Percentiles rank a stretch among this genome's conserved stretches.
These are phyloP conservation scores for Orgyia antiqua DNA, from an alignment of 2,888 invertebrate species.

Conservation along the genomic window DNA sequence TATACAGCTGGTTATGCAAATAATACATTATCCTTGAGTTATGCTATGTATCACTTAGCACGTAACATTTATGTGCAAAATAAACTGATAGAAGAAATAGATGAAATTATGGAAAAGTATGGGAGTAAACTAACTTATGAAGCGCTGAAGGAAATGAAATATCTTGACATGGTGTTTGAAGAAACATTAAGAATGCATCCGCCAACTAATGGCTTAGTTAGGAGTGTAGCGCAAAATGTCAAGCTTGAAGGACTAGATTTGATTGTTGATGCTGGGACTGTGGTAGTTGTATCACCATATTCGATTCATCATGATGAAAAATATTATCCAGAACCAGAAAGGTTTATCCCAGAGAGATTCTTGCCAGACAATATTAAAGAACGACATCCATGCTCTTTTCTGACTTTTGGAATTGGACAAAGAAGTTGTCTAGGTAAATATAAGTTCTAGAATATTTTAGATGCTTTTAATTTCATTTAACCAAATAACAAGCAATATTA, in stretches of 20 bases:
- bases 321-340: conserved; percentile 59
- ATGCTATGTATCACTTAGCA: conserved; percentile 50
- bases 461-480: too few species aligned
- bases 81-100: conserved; percentile 41
- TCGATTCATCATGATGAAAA: conserved; percentile 62
- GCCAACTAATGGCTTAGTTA: conserved; percentile 47
- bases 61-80: conserved; percentile 48
- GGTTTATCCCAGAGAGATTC: conserved; percentile 70
- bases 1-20: conserved; percentile 64
- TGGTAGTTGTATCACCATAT: conserved; percentile 45
- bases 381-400: conserved; percentile 47
- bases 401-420: conserved; percentile 63
- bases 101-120: conserved; percentile 35
- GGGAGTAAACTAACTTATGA: conserved; percentile 50
- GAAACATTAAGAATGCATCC: conserved; percentile 51
- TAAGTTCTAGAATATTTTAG: too few species aligned
- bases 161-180: conserved; percentile 51
- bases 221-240: conserved; percentile 41
- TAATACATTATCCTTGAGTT: conserved; percentile 47
- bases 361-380: conserved; percentile 38
- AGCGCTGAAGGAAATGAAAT: conserved; percentile 48
- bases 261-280: conserved; percentile 42
- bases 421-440: conserved; percentile 60
- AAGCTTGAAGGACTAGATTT: conserved; percentile 46
- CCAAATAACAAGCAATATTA: too few species aligned